A percentile compares a stretch with the other conserved stretches of the same genome.
These are phyloP conservation scores for Ceratitis capitata DNA, from an alignment of 1,140 invertebrate species.

Conservation along the genomic window DNA sequence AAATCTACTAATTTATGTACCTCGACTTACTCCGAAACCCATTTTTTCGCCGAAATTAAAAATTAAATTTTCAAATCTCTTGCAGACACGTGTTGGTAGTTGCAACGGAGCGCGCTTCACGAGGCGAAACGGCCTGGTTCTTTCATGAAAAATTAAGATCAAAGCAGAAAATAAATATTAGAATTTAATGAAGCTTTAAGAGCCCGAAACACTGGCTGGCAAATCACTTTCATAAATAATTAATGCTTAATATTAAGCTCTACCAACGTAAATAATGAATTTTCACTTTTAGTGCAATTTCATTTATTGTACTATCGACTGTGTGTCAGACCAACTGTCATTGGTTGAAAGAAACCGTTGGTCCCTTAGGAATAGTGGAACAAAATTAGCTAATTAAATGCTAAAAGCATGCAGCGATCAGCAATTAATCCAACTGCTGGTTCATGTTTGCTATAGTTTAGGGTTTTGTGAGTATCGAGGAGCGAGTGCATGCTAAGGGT, in stretches of 20 bases:
- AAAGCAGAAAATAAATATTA: neutral
- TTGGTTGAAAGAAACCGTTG: neutral
- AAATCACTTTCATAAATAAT: neutral
- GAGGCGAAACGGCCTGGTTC: neutral
- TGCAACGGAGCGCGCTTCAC: too few relatives aligned
- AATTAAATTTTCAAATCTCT: neutral
- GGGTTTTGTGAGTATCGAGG: neutral
- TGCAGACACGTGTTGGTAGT: neutral
- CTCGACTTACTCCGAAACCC: neutral
- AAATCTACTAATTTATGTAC: neutral
- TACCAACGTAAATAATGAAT: neutral
- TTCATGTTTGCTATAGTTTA: neutral
- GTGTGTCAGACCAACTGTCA: neutral
- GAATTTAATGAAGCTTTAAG: neutral
- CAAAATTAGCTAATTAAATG: slow-evolving; percentile 20
- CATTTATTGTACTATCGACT: neutral
- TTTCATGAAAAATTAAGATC: neutral
- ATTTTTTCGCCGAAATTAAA: neutral
- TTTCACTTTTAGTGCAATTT: neutral
- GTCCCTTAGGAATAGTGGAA: neutral
- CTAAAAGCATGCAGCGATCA: slow-evolving; percentile 17
- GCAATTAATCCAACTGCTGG: slow-evolving; percentile 3
- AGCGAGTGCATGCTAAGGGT: neutral
- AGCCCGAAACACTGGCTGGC: too few relatives aligned
- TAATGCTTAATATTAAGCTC: neutral